A percentile compares a stretch with the other conserved stretches of the same genome.
Evolutionary conservation across 2,797 vertebrate species (phyloP).

Genomic region (Nannoperca obscura): DNA sequence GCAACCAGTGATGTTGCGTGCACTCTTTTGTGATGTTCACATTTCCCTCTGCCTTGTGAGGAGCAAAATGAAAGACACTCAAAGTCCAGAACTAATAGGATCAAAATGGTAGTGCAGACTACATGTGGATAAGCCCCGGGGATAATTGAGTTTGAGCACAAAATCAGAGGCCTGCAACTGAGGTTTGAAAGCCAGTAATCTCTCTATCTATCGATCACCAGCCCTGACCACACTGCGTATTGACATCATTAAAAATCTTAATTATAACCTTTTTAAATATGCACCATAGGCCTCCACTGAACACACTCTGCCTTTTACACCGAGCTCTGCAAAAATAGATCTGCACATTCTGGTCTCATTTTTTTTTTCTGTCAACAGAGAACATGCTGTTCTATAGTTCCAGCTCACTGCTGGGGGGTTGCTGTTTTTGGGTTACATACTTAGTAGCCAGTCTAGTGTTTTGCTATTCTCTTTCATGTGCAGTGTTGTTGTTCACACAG

Average conservation of each 20-base stretch:
- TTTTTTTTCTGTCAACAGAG: constrained; percentile 55
- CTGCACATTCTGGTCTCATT: constrained; percentile 50
- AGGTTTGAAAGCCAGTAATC: constrained; percentile 28
- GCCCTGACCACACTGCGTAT: constrained; percentile 15
- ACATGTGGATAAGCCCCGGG: constrained; percentile 67
- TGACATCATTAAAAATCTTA: constrained; percentile 28
- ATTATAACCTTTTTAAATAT: constrained; percentile 33
- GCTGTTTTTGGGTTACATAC: constrained; percentile 67
- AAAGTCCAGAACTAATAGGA: constrained; percentile 74
- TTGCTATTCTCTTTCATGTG: constrained; percentile 71
- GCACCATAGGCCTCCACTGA: not conserved
- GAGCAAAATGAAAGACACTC: constrained; percentile 70
- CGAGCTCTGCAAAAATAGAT: constrained; percentile 49
- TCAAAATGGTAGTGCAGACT: constrained; percentile 67
- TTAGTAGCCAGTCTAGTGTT: constrained; percentile 56
- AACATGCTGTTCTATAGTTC: constrained; percentile 64
- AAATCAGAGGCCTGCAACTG: constrained; percentile 42
- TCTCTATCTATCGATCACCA: constrained; percentile 44
- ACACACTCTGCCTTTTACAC: constrained; percentile 13
- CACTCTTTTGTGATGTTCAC: constrained; percentile 29
- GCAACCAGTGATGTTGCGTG: constrained; percentile 18
- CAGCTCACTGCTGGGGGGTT: constrained; percentile 54
- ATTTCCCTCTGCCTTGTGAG: constrained; percentile 38
- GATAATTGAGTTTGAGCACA: constrained; percentile 69
- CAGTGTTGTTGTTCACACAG: constrained; percentile 67